Evolutionary conservation across 1,140 invertebrate species (phyloP).

Genomic region (Cecropterus lyciades): DNA sequence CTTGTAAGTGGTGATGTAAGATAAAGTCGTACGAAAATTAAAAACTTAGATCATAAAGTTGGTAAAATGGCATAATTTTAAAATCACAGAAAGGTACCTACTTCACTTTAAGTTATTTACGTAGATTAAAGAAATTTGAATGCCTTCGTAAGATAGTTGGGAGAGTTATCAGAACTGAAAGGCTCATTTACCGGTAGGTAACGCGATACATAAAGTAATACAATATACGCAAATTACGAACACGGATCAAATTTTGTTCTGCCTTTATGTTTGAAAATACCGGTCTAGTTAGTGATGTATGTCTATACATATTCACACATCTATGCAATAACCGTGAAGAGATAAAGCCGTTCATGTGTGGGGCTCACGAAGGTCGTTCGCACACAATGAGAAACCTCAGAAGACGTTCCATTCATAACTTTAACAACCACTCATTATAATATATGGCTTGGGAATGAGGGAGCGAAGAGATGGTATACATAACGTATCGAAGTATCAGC

Average conservation of each 20-base stretch:
- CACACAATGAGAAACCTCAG: conserved; percentile 51
- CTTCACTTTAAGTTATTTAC: no score
- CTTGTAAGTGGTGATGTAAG: no score
- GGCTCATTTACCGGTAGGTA: conserved; percentile 5
- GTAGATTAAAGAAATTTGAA: no score
- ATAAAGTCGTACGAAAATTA: no score
- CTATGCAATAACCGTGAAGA: conserved; percentile 3
- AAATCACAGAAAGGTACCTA: no score
- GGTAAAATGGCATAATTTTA: no score
- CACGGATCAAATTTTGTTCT: conserved; percentile 26
- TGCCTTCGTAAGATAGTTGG: neutral
- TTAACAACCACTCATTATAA: conserved; percentile 74
- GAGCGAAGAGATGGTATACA: conserved; percentile 22
- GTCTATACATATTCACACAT: conserved; percentile 29
- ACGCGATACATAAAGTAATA: conserved; percentile 26
- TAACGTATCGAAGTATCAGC: conserved; percentile 12
- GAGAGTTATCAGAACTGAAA: neutral
- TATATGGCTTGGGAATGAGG: conserved; percentile 37
- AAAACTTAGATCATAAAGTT: no score
- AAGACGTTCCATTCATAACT: conserved; percentile 74
- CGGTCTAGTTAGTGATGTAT: conserved; percentile 29
- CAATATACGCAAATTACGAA: conserved; percentile 33
- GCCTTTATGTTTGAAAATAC: conserved; percentile 35
- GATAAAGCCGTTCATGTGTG: conserved; percentile 16
- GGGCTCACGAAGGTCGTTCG: conserved; percentile 37